These are phyloP conservation scores for Mormyrops attenuatus DNA, from an alignment of 2,797 vertebrate species.

Conservation along the genomic window DNA sequence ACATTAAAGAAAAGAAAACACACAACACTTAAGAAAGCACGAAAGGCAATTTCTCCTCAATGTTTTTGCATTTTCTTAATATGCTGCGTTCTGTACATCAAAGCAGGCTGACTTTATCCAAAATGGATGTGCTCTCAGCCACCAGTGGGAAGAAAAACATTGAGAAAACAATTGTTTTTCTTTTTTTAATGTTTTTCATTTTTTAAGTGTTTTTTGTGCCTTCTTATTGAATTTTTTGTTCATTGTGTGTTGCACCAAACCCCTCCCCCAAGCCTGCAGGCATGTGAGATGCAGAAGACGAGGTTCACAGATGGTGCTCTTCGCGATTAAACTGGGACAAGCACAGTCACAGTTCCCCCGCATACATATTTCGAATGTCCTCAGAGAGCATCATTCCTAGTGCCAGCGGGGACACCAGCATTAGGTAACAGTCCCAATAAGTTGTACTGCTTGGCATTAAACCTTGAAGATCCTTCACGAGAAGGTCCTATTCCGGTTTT, in stretches of 20 bases:
- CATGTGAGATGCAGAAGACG: neutral
- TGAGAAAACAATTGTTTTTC: neutral
- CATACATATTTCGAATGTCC: neutral
- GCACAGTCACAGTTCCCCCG: neutral
- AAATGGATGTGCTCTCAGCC: neutral
- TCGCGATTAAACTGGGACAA: neutral
- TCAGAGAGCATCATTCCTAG: neutral
- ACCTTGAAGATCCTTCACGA: neutral
- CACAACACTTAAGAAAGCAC: neutral
- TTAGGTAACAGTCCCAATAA: neutral
- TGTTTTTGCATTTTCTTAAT: neutral
- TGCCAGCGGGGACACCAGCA: neutral
- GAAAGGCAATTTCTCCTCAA: neutral
- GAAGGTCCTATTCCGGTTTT: neutral
- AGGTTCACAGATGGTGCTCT: neutral
- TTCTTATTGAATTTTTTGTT: neutral
- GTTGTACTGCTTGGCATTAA: neutral
- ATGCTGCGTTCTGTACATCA: neutral
- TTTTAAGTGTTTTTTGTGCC: neutral
- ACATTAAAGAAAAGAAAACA: neutral
- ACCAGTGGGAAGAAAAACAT: neutral
- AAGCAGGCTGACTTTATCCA: neutral
- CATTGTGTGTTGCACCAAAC: neutral
- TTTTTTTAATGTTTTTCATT: neutral
- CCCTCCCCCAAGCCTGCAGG: neutral